phyloP scores from a whole-genome alignment of 2,113 vertebrate genomes.

The Corythoichthys haematopterus region DNA sequence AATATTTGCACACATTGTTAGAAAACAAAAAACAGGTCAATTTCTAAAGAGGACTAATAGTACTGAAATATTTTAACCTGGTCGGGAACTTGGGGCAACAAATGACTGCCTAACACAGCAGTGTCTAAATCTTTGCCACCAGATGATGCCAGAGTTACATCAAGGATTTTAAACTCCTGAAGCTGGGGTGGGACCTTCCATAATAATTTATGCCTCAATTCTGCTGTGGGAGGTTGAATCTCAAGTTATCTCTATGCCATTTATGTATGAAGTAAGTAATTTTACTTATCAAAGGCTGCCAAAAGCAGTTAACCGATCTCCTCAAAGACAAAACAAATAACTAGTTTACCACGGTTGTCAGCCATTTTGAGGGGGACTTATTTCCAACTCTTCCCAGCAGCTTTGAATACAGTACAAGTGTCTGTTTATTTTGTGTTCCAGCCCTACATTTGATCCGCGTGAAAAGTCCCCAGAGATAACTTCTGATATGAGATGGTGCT shows the following conservation, averaged over 20 bases:
- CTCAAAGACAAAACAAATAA: neutral
- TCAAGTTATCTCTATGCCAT: neutral
- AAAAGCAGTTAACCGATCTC: neutral
- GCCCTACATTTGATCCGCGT: neutral
- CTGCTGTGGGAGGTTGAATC: neutral
- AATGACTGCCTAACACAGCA: neutral
- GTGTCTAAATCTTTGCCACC: constrained; percentile 1
- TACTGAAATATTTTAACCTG: neutral
- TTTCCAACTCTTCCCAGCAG: neutral
- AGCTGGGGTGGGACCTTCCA: neutral
- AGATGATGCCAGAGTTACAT: constrained; percentile 31
- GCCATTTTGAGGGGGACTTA: neutral
- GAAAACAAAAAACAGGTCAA: neutral
- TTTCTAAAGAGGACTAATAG: neutral
- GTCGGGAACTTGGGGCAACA: neutral
- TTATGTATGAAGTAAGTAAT: neutral
- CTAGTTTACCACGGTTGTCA: neutral
- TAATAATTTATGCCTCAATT: neutral
- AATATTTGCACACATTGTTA: too few relatives aligned
- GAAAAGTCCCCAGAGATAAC: neutral
- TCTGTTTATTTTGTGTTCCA: neutral
- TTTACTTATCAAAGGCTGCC: neutral
- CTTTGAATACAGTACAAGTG: neutral
- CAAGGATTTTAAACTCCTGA: neutral
- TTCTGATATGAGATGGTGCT: neutral